Percentiles rank a stretch among this genome's conserved stretches.
Evolutionary conservation across 2,113 vertebrate genomes (phyloP).

Genomic region (Tauraco erythrolophus): DNA sequence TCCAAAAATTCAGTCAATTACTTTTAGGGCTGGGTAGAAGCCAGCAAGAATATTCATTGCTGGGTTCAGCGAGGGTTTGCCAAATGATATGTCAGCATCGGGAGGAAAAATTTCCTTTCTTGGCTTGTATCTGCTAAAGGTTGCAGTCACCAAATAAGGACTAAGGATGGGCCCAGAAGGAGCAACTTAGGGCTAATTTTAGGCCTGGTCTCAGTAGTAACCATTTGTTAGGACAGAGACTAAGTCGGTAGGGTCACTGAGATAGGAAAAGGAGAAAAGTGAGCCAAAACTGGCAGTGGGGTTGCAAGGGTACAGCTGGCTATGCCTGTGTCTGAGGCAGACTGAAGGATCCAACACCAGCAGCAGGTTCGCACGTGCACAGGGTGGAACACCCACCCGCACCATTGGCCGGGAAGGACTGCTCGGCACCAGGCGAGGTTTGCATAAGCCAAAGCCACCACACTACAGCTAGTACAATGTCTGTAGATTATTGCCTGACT

Average conservation of each 20-base stretch:
- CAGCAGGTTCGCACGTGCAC: background rate
- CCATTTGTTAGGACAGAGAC: background rate
- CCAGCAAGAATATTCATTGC: background rate
- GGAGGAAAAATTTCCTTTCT: constrained; percentile 53
- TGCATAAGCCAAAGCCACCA: background rate
- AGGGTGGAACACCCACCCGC: background rate
- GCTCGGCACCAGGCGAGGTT: background rate
- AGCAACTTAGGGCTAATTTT: constrained; percentile 28
- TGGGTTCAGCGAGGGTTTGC: background rate
- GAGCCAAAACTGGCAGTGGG: background rate
- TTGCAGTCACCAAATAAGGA: constrained; percentile 43
- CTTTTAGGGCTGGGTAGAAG: constrained; percentile 13
- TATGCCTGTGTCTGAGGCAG: rapidly evolving
- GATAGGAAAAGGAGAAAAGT: background rate
- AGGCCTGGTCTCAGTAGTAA: background rate
- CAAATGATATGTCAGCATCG: background rate
- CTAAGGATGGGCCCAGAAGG: background rate
- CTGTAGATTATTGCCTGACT: background rate
- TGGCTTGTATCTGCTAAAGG: constrained; percentile 3
- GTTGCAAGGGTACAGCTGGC: background rate
- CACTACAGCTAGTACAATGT: rapidly evolving
- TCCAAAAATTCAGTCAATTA: constrained; percentile 7
- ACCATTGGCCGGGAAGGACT: background rate
- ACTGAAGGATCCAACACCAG: background rate
- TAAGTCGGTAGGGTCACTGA: background rate